Conservation (phyloP, 2,888 invertebrate genomes). For the Synergus umbraculus region DNA sequence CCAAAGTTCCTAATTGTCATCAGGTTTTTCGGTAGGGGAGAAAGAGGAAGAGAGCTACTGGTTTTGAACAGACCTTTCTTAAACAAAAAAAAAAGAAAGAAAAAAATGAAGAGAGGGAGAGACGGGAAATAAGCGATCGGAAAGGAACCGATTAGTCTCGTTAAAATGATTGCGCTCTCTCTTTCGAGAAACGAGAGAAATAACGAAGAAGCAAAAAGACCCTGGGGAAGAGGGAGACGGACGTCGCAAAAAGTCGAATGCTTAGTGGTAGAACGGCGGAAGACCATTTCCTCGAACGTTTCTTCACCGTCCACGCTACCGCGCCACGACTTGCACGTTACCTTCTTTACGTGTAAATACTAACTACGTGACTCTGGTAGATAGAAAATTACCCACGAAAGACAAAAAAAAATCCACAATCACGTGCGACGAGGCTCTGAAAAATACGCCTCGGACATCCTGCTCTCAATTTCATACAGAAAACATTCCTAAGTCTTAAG, state of each 20-base stretch:
- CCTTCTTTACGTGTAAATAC: slow-evolving; percentile 49
- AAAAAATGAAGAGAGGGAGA: slow-evolving; percentile 42
- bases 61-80: slow-evolving; percentile 32
- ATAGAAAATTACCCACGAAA: slow-evolving; percentile 12
- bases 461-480: neutral
- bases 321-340: slow-evolving; percentile 46
- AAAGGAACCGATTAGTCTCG: slow-evolving; percentile 58
- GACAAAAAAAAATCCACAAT: neutral
- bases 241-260: slow-evolving; percentile 55
- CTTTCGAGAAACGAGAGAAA: slow-evolving; percentile 56
- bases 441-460: neutral
- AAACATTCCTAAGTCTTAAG: neutral
- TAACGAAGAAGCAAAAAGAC: slow-evolving; percentile 51
- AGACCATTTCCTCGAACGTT: slow-evolving; percentile 66
- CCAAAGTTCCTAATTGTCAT: neutral
- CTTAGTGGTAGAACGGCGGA: slow-evolving; percentile 64
- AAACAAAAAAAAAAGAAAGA: neutral
- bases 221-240: slow-evolving; percentile 48
- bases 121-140: slow-evolving; percentile 60
- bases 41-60: slow-evolving; percentile 13
- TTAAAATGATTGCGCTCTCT: slow-evolving; percentile 56
- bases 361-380: slow-evolving; percentile 29
- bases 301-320: slow-evolving; percentile 50
- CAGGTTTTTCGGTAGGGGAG: neutral
- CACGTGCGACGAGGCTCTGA: neutral